Evolutionary conservation across 2,888 invertebrate genomes (phyloP).

Genomic region (Odontomyia ornata): DNA sequence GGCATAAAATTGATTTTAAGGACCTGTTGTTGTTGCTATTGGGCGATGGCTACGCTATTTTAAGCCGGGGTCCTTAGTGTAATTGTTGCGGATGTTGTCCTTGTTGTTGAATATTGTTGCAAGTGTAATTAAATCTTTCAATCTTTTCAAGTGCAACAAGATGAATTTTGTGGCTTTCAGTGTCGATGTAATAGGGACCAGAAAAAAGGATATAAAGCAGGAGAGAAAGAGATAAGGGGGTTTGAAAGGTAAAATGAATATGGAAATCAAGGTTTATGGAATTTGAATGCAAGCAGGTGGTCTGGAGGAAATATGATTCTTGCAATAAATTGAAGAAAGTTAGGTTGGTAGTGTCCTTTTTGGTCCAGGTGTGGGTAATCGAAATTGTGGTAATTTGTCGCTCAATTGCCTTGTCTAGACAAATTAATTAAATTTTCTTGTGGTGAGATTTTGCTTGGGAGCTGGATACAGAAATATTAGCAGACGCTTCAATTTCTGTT

Average conservation of each 20-base stretch:
- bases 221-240: not conserved
- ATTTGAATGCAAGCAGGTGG: not conserved
- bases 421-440: too few relatives aligned
- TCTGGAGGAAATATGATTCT: not conserved
- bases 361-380: too few relatives aligned
- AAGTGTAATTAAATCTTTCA: conserved; percentile 32
- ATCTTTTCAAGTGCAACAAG: conserved; percentile 24
- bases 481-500: too few relatives aligned
- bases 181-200: too few relatives aligned
- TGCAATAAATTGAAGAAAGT: not conserved
- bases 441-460: too few relatives aligned
- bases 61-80: not conserved
- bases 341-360: not conserved
- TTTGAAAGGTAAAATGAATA: not conserved
- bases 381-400: too few relatives aligned
- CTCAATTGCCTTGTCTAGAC: too few relatives aligned
- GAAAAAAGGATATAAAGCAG: not conserved
- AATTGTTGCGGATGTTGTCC: too few relatives aligned
- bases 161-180: conserved; percentile 17
- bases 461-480: too few relatives aligned
- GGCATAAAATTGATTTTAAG: conserved; percentile 37
- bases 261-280: not conserved
- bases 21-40: conserved; percentile 20
- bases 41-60: too few relatives aligned
- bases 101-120: not conserved